Evolutionary conservation across 2,797 vertebrate species (phyloP).

Genomic region (Chelmon rostratus): DNA sequence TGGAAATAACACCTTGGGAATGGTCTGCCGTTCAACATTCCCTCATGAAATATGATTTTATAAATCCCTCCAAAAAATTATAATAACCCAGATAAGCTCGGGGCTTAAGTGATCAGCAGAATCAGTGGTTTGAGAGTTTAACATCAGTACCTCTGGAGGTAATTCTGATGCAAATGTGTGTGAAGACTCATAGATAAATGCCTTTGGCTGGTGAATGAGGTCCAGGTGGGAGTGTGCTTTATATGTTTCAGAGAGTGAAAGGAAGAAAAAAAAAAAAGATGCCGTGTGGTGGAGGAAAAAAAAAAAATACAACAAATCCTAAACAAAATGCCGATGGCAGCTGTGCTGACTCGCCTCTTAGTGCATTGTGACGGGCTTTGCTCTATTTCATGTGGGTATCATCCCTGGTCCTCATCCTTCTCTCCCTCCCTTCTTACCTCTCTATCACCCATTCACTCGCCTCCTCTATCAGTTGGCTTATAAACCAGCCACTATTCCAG

Average conservation of each 20-base stretch:
- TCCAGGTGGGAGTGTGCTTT: slow-evolving; percentile 84
- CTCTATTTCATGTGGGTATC: slow-evolving; percentile 72
- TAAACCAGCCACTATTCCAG: slow-evolving; percentile 46
- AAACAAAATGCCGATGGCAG: slow-evolving; percentile 77
- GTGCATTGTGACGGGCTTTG: slow-evolving; percentile 81
- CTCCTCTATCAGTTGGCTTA: slow-evolving; percentile 53
- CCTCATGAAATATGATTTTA: slow-evolving; percentile 84
- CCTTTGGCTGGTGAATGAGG: slow-evolving; percentile 80
- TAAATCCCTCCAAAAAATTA: slow-evolving; percentile 86
- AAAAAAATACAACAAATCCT: slow-evolving; percentile 70
- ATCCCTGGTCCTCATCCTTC: slow-evolving; percentile 68
- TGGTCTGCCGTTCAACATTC: slow-evolving; percentile 79
- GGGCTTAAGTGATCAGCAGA: slow-evolving; percentile 85
- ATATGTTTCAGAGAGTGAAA: slow-evolving; percentile 76
- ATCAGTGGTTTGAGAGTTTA: slow-evolving; percentile 87
- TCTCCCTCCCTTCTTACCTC: slow-evolving; percentile 71
- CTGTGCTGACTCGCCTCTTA: slow-evolving; percentile 79
- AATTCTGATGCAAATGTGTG: slow-evolving; percentile 87
- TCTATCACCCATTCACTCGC: slow-evolving; percentile 73
- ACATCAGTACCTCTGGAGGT: slow-evolving; percentile 84
- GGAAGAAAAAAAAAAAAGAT: slow-evolving; percentile 55
- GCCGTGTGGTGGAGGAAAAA: slow-evolving; percentile 41
- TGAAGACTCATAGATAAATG: slow-evolving; percentile 82
- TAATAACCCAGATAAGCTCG: slow-evolving; percentile 86
- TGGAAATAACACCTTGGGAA: slow-evolving; percentile 80